phyloP scores from a whole-genome alignment of 2,888 invertebrate species.

The Hyposoter didymator region DNA sequence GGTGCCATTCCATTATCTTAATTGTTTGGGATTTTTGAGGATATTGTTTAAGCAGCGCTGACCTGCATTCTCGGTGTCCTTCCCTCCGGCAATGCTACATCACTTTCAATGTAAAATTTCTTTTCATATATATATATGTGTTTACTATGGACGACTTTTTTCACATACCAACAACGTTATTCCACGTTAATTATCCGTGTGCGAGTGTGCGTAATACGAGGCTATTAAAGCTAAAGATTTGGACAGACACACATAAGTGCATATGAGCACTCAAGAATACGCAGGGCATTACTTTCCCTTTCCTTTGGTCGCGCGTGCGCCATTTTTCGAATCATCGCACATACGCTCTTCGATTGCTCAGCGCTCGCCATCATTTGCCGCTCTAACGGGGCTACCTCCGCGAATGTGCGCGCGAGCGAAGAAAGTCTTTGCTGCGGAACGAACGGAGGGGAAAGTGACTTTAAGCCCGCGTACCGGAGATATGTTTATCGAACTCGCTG shows the following conservation, averaged over 20 bases:
- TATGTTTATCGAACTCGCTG: constrained; percentile 27
- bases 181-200: background rate
- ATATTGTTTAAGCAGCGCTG: constrained; percentile 56
- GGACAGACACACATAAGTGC: constrained; percentile 6
- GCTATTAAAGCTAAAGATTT: constrained; percentile 33
- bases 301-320: constrained; percentile 45
- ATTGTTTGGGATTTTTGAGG: background rate
- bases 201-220: background rate
- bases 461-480: constrained; percentile 24
- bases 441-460: constrained; percentile 78
- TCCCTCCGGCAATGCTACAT: constrained; percentile 83
- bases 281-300: constrained; percentile 61
- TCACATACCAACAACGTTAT: background rate
- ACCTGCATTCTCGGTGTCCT: constrained; percentile 82
- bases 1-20: background rate
- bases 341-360: constrained; percentile 42
- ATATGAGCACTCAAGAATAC: background rate
- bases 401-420: constrained; percentile 76
- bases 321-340: constrained; percentile 50
- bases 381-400: constrained; percentile 60
- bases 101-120: constrained; percentile 76
- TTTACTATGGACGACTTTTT: background rate
- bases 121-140: background rate
- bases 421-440: constrained; percentile 78
- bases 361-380: constrained; percentile 48